These are phyloP conservation scores for Gymnothorax reevesii DNA, from an alignment of 2,797 vertebrate species.

Conservation along the genomic window DNA sequence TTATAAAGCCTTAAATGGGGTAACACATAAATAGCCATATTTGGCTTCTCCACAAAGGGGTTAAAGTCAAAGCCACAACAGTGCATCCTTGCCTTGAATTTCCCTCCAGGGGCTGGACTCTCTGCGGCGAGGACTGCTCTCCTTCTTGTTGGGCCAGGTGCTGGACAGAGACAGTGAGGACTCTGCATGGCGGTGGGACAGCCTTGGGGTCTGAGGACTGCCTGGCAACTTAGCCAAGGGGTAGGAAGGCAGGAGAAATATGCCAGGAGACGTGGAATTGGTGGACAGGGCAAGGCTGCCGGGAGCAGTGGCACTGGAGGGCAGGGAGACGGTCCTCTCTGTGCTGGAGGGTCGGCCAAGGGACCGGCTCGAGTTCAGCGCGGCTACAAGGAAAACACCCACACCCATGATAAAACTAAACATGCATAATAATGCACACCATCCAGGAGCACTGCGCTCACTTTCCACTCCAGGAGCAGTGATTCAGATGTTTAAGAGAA, in stretches of 20 bases:
- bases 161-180: conserved; percentile 78
- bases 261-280: conserved; percentile 64
- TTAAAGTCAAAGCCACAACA: background rate
- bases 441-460: background rate
- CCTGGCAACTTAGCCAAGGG: conserved; percentile 75
- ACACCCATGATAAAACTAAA: background rate
- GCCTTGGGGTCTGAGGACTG: conserved; percentile 67
- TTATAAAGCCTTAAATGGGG: too few species aligned
- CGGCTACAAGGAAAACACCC: conserved; percentile 47
- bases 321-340: conserved; percentile 69
- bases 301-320: conserved; percentile 63
- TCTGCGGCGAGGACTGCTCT: conserved; percentile 66
- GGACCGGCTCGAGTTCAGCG: conserved; percentile 65
- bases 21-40: too few species aligned
- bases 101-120: conserved; percentile 67
- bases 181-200: conserved; percentile 63
- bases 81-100: conserved; percentile 52
- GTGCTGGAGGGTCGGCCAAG: conserved; percentile 70
- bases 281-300: conserved; percentile 78
- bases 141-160: conserved; percentile 87
- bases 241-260: conserved; percentile 81
- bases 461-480: background rate
- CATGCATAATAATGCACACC: background rate
- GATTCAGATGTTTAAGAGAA: background rate
- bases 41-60: too few species aligned